These are phyloP conservation scores for Chaetodon trifascialis DNA, from an alignment of 2,113 vertebrate species.

Conservation along the genomic window DNA sequence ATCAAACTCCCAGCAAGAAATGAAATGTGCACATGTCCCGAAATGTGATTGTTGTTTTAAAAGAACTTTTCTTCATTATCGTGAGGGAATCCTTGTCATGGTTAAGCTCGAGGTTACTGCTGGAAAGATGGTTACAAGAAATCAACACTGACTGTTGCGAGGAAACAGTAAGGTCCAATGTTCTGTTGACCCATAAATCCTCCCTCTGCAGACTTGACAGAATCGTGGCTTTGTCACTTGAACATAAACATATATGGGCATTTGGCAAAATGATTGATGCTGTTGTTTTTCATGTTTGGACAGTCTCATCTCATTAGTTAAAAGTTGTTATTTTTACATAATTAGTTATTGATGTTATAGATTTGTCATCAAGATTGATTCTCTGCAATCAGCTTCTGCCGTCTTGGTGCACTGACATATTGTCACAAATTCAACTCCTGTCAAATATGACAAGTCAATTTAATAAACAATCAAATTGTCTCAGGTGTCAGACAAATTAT, in stretches of 20 bases:
- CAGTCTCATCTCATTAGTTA: not conserved
- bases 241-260: not conserved
- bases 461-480: conserved; percentile 4
- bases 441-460: conserved; percentile 5
- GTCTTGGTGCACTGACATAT: not conserved
- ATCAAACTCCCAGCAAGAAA: too few relatives aligned
- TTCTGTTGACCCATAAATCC: too few relatives aligned
- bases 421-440: conserved; percentile 11
- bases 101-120: too few relatives aligned
- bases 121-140: too few relatives aligned
- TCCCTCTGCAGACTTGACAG: not conserved
- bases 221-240: not conserved
- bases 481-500: not conserved
- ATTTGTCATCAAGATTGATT: not conserved
- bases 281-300: not conserved
- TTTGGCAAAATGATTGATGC: not conserved
- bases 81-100: too few relatives aligned
- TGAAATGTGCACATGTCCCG: too few relatives aligned
- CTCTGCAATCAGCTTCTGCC: not conserved
- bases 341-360: conserved; percentile 15
- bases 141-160: too few relatives aligned
- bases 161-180: too few relatives aligned
- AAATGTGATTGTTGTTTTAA: too few relatives aligned
- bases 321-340: not conserved
- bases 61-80: too few relatives aligned